Conservation (phyloP, 2,113 vertebrate species). For the Nibea coibor region DNA sequence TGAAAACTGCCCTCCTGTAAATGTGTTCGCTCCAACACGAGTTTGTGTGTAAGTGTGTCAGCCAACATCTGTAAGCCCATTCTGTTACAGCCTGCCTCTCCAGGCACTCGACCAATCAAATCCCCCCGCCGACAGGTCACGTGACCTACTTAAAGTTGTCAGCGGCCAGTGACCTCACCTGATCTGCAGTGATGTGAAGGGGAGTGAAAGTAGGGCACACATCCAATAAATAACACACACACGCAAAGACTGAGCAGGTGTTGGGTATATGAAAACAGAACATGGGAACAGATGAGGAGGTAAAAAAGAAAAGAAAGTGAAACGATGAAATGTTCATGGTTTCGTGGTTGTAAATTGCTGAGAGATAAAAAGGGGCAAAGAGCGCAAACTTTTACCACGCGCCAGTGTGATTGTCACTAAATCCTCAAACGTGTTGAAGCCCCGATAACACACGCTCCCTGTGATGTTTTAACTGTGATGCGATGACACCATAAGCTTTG, state of each 20-base stretch:
- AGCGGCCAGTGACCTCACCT: conserved; percentile 69
- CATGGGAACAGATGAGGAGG: conserved; percentile 12
- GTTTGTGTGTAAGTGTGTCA: conserved; percentile 41
- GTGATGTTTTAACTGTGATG: conserved; percentile 42
- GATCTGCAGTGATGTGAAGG: conserved; percentile 62
- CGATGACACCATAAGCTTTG: conserved; percentile 32
- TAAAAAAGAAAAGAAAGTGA: conserved; percentile 21
- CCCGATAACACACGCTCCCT: neutral
- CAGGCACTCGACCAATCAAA: conserved; percentile 57
- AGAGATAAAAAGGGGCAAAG: neutral
- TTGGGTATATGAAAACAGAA: conserved; percentile 16
- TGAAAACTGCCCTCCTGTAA: neutral
- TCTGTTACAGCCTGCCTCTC: conserved; percentile 47
- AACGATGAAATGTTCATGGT: neutral
- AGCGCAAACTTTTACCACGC: neutral
- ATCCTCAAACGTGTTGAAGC: conserved; percentile 12
- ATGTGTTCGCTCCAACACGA: conserved; percentile 17
- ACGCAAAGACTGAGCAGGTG: conserved; percentile 51
- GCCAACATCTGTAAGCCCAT: conserved; percentile 72
- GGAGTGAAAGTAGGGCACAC: conserved; percentile 73
- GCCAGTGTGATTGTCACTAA: neutral
- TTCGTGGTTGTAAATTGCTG: neutral
- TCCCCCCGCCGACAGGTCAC: conserved; percentile 46
- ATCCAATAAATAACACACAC: conserved; percentile 50
- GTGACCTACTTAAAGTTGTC: conserved; percentile 68